Base-by-base conservation (phyloP, 2,888 invertebrate genomes). In the Gryllus longicercus region DNA sequence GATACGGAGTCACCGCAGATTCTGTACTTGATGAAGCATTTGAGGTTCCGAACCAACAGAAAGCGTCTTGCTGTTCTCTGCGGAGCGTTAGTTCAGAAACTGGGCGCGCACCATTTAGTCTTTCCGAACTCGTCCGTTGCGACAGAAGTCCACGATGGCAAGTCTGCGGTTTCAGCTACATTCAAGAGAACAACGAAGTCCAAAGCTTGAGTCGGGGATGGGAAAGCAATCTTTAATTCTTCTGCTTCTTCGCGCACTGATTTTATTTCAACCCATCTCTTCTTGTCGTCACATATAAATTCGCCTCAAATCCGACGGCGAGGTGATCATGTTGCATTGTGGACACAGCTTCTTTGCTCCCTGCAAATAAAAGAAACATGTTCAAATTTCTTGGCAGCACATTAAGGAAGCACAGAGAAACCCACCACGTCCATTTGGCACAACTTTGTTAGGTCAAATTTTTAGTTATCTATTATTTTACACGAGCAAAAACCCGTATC, bases 311-410 rank as follows among this genome's bases (percentile, higher is more conserved):
- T 97, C 96, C 79, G 94, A 90, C 0, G 96, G 93, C 0, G 96
- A 94, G 4, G 97, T 97, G 84, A 97, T 97, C 87, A 95, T 94
- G 88, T 96, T 97, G 87, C 97, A 97, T 86, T 97, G 97, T 0
- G 97, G 97, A 86, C 97, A 97, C 12, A 97, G 91, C 86, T 97
- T 97, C 88, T 97, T 96, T 2, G 95, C 94, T 74, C 95, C 94
- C 93, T 92, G 88, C 87, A 86, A 82, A 80, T 76, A 79, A 83
- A 80, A 21, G 79, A 78, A 82, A 78, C 80, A 74, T 74, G 23
- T 14, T 14, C 23, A 10, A 76, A 76, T 76, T n/a, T 63, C 14
- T n/a, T n/a, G n/a, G 12, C 12, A 10, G n/a, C 12, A 4, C 16
- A 63, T n/a, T 12, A 63, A 10, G 63, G 4, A n/a, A 63, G 63